Conservation (phyloP, 2,113 vertebrate species). For the Protobothrops flavoviridis region DNA sequence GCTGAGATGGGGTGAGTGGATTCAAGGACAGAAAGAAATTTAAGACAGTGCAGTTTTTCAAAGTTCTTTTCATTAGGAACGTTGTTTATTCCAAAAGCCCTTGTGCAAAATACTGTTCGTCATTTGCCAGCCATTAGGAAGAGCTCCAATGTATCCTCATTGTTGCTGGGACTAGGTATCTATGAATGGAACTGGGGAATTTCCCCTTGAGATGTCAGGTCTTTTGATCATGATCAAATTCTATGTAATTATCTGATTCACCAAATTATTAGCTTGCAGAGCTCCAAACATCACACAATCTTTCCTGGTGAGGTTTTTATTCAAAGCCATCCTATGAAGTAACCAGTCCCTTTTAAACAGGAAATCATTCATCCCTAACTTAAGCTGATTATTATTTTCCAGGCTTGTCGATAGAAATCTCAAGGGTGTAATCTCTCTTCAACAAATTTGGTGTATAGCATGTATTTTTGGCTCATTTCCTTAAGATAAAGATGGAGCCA, state of each 20-base stretch:
- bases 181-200: background rate
- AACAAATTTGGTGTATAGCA: background rate
- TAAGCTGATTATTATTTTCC: background rate
- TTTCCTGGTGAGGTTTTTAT: background rate
- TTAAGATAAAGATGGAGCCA: background rate
- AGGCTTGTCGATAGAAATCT: background rate
- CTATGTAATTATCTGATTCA: background rate
- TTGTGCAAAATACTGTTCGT: background rate
- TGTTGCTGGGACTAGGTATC: background rate
- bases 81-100: background rate
- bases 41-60: background rate
- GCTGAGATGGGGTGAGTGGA: background rate
- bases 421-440: background rate
- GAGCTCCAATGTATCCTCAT: background rate
- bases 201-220: background rate
- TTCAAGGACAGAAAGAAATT: background rate
- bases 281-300: background rate
- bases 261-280: background rate
- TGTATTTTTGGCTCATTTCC: background rate
- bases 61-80: background rate
- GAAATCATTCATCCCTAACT: background rate
- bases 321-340: background rate
- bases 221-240: background rate
- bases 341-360: background rate
- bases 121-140: no score